Evolutionary conservation across 2,888 invertebrate genomes (phyloP), one percentile per base, ranked within the genome.

Genomic region (Drosophila mulleri): DNA sequence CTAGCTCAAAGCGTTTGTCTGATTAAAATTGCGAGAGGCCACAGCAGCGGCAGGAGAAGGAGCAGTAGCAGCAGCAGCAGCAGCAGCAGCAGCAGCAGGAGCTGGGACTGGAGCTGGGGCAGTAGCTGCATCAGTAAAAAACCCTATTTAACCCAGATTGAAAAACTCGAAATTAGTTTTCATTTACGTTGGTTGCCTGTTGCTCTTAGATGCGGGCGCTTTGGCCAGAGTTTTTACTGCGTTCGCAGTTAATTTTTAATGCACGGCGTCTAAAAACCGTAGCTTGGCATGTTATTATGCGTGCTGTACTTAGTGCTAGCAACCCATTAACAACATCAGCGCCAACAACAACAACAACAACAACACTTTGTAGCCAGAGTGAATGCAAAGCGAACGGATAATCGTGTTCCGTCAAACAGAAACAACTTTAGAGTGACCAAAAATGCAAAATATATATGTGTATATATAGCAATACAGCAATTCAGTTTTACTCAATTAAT

Each of bases 111-210:
- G n/a, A n/a, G n/a, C 3, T 14, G 16, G 3, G 7, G 73, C 73
- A 71, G 58, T 63, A 63, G 54, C 52, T 23, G 9, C 32, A 48
- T 8, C 41, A 54, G 54, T 23, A 58, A 39, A 47, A 62, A 75
- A 78, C 71, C 81, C 77, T 85, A 81, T 90, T 90, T 88, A 88
- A 82, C 90, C 90, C 85, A 88, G 85, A 89, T 88, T 89, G 86
- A 81, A 84, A 84, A 89, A 83, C 88, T 85, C 73, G 80, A 89
- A 88, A 90, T 89, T 89, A 90, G 89, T 88, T 90, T 90, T 78
- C 83, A 90, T 88, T 89, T 88, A 80, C 80, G 88, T 68, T 75
- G 74, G 50, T 67, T 67, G 69, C 71, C 65, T 67, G 65, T 64
- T 64, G 48, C 48, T 50, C 48, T 50, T 32, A 48, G n/a, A 29